These are phyloP conservation scores for Elegia similella DNA, from an alignment of 2,888 invertebrate species.

Conservation along the genomic window DNA sequence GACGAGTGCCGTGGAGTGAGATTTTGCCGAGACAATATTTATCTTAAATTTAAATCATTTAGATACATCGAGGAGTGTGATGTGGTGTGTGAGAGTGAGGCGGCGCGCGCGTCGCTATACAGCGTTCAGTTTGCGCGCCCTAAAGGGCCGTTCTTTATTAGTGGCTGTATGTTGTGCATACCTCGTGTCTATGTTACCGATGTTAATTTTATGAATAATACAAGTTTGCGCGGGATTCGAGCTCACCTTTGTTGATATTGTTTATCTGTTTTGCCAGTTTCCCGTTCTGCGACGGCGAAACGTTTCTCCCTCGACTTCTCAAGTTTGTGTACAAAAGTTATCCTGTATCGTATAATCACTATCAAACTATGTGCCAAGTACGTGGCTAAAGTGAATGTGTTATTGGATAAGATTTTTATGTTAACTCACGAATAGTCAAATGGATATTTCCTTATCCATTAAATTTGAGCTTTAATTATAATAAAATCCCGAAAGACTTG, in stretches of 20 bases:
- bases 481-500: conserved; percentile 69
- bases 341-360: conserved; percentile 47
- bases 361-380: conserved; percentile 59
- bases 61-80: conserved; percentile 58
- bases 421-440: conserved; percentile 52
- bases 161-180: conserved; percentile 34
- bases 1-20: conserved; percentile 79
- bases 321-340: conserved; percentile 50
- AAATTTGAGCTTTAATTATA: conserved; percentile 80
- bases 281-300: conserved; percentile 30
- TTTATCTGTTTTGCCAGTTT: conserved; percentile 40
- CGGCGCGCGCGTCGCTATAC: conserved; percentile 27
- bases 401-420: conserved; percentile 54
- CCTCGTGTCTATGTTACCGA: conserved; percentile 32
- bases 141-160: conserved; percentile 34
- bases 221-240: conserved; percentile 27
- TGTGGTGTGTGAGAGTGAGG: conserved; percentile 34
- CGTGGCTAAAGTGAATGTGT: conserved; percentile 51
- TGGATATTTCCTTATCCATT: conserved; percentile 62
- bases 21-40: conserved; percentile 79
- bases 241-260: conserved; percentile 35
- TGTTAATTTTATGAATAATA: conserved; percentile 27
- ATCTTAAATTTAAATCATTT: conserved; percentile 68
- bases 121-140: conserved; percentile 30
- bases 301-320: conserved; percentile 40